Base-by-base conservation (phyloP, 2,888 invertebrate genomes). In the Ophioninae sp. region DNA sequence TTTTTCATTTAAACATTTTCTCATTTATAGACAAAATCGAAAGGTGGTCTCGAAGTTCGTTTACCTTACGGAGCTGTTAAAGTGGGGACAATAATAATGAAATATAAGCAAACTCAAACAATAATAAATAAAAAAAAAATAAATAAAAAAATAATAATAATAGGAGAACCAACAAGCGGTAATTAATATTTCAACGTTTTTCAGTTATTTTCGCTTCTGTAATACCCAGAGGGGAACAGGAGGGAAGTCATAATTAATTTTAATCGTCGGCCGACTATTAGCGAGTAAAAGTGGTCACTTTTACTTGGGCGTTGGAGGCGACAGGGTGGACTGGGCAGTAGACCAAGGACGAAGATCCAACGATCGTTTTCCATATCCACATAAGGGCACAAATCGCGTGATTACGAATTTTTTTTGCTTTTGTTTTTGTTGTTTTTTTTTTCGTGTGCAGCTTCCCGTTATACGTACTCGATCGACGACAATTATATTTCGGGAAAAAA, bases 231-330 rank as follows among this genome's bases (percentile, higher is more conserved):
- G 51, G 51, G 51, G 3, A 3, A 10, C 13, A 13, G 10, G 82
- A 81, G 72, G 85, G 81, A 86, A 87, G 88, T 85, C 87, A 87
- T 87, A 88, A 87, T 89, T 89, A 85, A 88, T 87, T 89, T 88
- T 86, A 88, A 87, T 86, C 86, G 85, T 86, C 82, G 79, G 80
- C 80, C 77, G 77, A 56, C 77, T 64, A 77, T 80, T 83, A 78
- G 68, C 69, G 56, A 51, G 68, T 59, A 71, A 30, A 74, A 71
- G 67, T 78, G 81, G 63, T 30, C 44, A 23, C n/a, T 71, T 30
- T 10, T 22, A 2, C 30, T 30, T 13, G n/a, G 7, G 56, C 41
- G 23, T 20, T 17, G 75, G 10, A 22, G 17, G 20, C 20, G 67
- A 9, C n/a, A 17, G 8, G 13, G 17, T 6, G 56, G 23, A 13